phyloP scores from a whole-genome alignment of 2,888 invertebrate species.

The Thalpophila matura region DNA sequence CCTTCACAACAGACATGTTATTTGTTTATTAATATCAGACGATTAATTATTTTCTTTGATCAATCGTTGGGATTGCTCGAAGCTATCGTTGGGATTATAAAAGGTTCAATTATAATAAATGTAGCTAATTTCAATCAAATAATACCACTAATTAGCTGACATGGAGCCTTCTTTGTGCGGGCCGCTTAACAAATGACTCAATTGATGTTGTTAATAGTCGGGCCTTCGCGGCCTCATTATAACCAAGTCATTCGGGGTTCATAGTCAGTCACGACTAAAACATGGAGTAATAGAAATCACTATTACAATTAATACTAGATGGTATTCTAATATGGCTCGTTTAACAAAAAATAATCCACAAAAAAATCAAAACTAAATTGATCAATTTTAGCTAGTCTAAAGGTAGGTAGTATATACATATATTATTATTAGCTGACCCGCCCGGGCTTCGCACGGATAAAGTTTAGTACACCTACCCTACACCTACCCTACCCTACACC shows the following conservation, averaged over 20 bases:
- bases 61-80: constrained; percentile 73
- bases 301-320: constrained; percentile 42
- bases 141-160: constrained; percentile 88
- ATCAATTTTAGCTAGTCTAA: constrained; percentile 19
- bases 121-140: constrained; percentile 89
- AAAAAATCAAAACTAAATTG: constrained; percentile 5
- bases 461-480: no score
- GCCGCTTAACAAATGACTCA: constrained; percentile 87
- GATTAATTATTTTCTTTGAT: constrained; percentile 84
- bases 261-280: constrained; percentile 75
- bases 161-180: constrained; percentile 84
- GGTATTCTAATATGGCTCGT: constrained; percentile 41
- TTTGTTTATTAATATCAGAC: constrained; percentile 75
- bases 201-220: constrained; percentile 87
- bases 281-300: constrained; percentile 57
- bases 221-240: constrained; percentile 75
- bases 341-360: constrained; percentile 17
- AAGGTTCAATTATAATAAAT: constrained; percentile 87
- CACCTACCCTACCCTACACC: no score
- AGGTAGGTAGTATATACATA: no score
- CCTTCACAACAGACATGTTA: constrained; percentile 45
- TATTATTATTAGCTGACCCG: no score
- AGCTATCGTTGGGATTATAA: constrained; percentile 79
- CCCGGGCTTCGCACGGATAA: no score
- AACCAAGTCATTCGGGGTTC: constrained; percentile 68